Evolutionary conservation across 2,113 vertebrate species (phyloP), one percentile per base, ranked within the genome.

Genomic region (Chaetodon auriga): DNA sequence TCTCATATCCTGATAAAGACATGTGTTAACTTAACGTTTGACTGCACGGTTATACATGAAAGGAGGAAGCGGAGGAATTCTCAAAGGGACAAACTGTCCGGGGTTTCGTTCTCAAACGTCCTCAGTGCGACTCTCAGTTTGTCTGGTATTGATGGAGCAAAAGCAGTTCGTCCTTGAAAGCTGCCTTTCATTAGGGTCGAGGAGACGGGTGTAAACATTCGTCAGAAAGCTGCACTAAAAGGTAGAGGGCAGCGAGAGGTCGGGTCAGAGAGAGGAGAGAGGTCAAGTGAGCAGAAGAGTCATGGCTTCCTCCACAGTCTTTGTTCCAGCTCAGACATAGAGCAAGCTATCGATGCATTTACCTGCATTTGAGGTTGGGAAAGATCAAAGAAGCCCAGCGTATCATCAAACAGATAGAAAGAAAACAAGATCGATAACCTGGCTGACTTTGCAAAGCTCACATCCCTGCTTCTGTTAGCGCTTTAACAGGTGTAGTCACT

Each of bases 101-200:
- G 19, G 61, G 15, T n/a, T 55, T 82, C 35, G 18, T 10, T 35
- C 70, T 80, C 63, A 69, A 49, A 69, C 15, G 35, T 57, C 41
- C 25, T 63, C 15, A 30, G 23, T 53, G 46, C 66, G 15, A 36
- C 51, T 46, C 62, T 75, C n/a, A 51, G 38, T 48, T 68, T 54
- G 58, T 9, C n/a, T 25, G 43, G 74, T 61, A 72, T 36, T 81
- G 75, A 86, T 13, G 12, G 75, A 87, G 75, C 76, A 46, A 80
- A 89, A 62, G 53, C 81, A 43, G 62, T 4, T 2, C 12, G 0
- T 19, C 36, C 60, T 60, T 84, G 30, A 91, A 90, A 85, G 81
- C 83, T 90, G 88, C 69, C 75, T 90, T 89, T 89, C 71, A 88
- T 89, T 79, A 81, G 43, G 6, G 13, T 76, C 12, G 18, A 62